phyloP scores from a whole-genome alignment of 2,113 vertebrate species.

The Myanophis thanlyinensis region DNA sequence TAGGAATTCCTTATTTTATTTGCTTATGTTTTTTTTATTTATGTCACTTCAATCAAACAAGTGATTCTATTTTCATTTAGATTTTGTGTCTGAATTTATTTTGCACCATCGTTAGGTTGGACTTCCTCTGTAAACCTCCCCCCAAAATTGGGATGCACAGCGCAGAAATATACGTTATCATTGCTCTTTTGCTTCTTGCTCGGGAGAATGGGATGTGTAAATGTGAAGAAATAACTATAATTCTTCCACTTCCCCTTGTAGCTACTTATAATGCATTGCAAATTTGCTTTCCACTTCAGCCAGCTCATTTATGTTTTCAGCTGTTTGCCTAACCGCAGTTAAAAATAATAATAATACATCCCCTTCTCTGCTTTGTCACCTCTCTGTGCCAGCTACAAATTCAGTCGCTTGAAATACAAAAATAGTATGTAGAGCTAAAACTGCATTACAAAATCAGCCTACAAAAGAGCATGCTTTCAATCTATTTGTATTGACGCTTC shows the following conservation, averaged over 20 bases:
- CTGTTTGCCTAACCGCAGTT: conserved; percentile 21
- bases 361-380: not conserved
- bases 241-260: not conserved
- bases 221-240: conserved; percentile 9
- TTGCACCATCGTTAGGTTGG: too few relatives aligned
- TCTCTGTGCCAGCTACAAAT: conserved; percentile 2
- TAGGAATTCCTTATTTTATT: not conserved
- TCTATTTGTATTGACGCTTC: conserved; percentile 17
- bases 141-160: not conserved
- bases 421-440: conserved; percentile 11
- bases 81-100: not conserved
- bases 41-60: not conserved
- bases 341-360: not conserved
- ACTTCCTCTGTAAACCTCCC: not conserved
- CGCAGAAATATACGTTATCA: not conserved
- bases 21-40: not conserved
- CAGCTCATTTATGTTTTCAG: conserved; percentile 32
- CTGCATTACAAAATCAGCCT: not conserved
- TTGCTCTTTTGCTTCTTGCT: not conserved
- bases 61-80: not conserved
- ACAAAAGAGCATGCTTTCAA: conserved; percentile 1
- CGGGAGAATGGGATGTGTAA: conserved; percentile 3
- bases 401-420: not conserved
- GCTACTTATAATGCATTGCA: conserved; percentile 17
- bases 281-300: conserved; percentile 32